Conservation (phyloP, 2,113 vertebrate genomes). For the Cricetomys ansorgei region DNA sequence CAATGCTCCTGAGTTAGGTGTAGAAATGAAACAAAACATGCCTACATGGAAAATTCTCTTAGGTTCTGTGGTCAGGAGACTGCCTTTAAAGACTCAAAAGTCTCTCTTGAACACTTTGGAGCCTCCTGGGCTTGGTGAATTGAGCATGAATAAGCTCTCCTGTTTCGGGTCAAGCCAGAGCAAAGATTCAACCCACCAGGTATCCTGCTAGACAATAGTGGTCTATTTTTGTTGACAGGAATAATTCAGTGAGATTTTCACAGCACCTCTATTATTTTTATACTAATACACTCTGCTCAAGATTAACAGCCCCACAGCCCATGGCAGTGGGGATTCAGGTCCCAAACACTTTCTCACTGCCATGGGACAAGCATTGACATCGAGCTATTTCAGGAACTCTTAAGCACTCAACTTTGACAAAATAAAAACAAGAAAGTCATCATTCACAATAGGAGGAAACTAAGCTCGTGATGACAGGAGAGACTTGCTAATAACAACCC, state of each 20-base stretch:
- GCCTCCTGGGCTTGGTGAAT: neutral
- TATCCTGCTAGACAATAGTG: neutral
- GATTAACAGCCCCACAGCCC: neutral
- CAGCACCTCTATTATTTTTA: neutral
- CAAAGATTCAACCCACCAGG: neutral
- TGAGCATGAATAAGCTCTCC: neutral
- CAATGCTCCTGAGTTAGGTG: neutral
- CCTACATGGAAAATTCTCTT: neutral
- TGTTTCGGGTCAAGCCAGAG: neutral
- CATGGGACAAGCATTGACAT: neutral
- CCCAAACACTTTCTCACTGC: neutral
- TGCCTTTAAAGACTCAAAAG: neutral
- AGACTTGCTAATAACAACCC: constrained; percentile 34
- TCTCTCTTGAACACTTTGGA: neutral
- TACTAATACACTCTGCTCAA: neutral
- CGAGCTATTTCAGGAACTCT: neutral
- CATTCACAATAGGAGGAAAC: constrained; percentile 10
- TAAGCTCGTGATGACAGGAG: neutral
- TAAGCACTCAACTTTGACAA: constrained; percentile 22
- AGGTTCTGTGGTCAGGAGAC: neutral
- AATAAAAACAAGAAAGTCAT: constrained; percentile 56
- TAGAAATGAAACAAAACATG: neutral
- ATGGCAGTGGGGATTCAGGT: neutral
- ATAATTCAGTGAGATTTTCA: neutral
- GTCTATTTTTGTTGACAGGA: neutral